These are phyloP conservation scores for Micromesistius poutassou DNA, from an alignment of 2,797 vertebrate species.

Conservation along the genomic window DNA sequence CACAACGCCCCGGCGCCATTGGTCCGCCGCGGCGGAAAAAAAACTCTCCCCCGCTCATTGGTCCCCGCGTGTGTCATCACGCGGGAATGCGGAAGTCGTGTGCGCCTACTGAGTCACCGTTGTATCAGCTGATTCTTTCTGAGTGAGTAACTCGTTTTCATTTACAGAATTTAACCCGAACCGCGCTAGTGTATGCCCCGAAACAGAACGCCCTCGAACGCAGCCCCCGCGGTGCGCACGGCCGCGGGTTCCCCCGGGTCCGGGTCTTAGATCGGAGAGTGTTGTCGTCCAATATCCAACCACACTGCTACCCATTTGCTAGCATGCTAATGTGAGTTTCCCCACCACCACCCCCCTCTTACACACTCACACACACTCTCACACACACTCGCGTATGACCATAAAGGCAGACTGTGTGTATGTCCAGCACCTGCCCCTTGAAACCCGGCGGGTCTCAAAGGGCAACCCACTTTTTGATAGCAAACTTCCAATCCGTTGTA, in stretches of 20 bases:
- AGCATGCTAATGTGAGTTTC: slow-evolving; percentile 58
- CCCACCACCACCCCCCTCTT: slow-evolving; percentile 3
- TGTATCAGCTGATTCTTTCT: slow-evolving; percentile 82
- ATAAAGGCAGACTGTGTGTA: not conserved
- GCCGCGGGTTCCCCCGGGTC: not conserved
- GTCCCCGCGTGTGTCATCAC: slow-evolving; percentile 56
- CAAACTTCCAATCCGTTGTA: not conserved
- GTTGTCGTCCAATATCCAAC: slow-evolving; percentile 19
- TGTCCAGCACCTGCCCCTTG: not conserved
- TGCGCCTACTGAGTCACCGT: slow-evolving; percentile 81
- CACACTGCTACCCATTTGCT: slow-evolving; percentile 52
- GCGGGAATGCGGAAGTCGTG: slow-evolving; percentile 78
- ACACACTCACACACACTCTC: slow-evolving; percentile 9
- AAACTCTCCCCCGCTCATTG: slow-evolving; percentile 51
- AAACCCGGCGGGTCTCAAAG: not conserved
- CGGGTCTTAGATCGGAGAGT: not conserved
- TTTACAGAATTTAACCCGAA: slow-evolving; percentile 11
- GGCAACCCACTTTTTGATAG: not conserved
- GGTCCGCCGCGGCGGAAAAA: slow-evolving; percentile 9
- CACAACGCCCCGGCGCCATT: slow-evolving; percentile 35
- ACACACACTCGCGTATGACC: not conserved
- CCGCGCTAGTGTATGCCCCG: too few species aligned
- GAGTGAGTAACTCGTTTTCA: slow-evolving; percentile 80
- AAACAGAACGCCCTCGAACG: not conserved
- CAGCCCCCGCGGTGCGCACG: not conserved